These are phyloP conservation scores for Melinaea menophilus DNA, from an alignment of 2,888 invertebrate species.

Conservation along the genomic window DNA sequence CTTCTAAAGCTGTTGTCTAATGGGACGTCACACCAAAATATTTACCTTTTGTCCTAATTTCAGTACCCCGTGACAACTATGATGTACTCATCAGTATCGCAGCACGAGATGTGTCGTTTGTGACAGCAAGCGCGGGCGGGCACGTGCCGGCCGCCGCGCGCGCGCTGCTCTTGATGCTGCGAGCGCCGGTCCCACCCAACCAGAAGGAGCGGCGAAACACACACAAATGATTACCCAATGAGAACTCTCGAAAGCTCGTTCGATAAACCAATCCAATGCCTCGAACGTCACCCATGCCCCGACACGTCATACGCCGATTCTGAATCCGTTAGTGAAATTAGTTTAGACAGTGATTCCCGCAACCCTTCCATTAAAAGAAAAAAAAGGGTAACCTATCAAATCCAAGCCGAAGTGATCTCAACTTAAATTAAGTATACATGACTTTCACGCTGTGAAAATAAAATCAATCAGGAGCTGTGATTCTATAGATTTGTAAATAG, in stretches of 20 bases:
- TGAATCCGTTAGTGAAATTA: slow-evolving; percentile 66
- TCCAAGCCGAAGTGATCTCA: slow-evolving; percentile 54
- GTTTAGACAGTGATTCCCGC: slow-evolving; percentile 65
- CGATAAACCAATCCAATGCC: slow-evolving; percentile 59
- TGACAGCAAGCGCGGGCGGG: slow-evolving; percentile 79
- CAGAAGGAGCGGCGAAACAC: slow-evolving; percentile 49
- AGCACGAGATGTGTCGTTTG: slow-evolving; percentile 83
- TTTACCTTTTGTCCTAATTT: slow-evolving; percentile 33
- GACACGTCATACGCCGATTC: slow-evolving; percentile 55
- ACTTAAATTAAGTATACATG: slow-evolving; percentile 37
- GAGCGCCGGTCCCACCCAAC: slow-evolving; percentile 53
- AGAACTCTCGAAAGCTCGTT: slow-evolving; percentile 53
- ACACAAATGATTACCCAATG: slow-evolving; percentile 53
- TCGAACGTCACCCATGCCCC: slow-evolving; percentile 52
- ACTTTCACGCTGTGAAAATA: slow-evolving; percentile 31
- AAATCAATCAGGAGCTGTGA: slow-evolving; percentile 71
- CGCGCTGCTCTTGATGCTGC: slow-evolving; percentile 68
- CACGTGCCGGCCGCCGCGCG: slow-evolving; percentile 55
- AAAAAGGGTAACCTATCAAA: slow-evolving; percentile 67
- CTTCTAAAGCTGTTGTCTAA: background rate
- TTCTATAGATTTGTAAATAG: slow-evolving; percentile 59
- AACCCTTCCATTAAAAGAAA: slow-evolving; percentile 57
- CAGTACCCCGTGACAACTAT: slow-evolving; percentile 77
- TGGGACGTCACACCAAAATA: background rate
- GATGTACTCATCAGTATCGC: slow-evolving; percentile 81